These are phyloP conservation scores for Hipparchia sbordonii DNA, from an alignment of 2,888 invertebrate genomes.

Conservation along the genomic window DNA sequence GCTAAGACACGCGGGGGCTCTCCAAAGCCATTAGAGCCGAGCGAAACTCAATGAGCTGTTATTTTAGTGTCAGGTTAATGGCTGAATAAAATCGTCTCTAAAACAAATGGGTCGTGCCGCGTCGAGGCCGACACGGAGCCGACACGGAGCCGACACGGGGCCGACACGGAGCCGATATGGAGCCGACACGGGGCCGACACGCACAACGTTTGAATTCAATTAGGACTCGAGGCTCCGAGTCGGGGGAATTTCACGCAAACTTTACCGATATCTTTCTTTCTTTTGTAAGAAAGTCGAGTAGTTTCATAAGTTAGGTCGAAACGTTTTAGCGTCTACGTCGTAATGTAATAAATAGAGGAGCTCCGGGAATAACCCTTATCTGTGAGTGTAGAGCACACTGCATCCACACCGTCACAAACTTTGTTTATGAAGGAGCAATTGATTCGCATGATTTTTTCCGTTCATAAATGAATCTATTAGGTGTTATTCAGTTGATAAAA, in stretches of 20 bases:
- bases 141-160: background rate
- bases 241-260: background rate
- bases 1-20: background rate
- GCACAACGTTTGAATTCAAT: background rate
- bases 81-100: background rate
- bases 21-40: background rate
- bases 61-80: background rate
- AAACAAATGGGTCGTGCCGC: background rate
- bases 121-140: background rate
- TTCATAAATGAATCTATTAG: no score
- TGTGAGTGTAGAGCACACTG: background rate
- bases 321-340: background rate
- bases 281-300: background rate
- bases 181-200: background rate
- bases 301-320: background rate
- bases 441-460: no score
- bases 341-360: background rate
- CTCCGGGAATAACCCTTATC: no score
- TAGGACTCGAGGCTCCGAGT: background rate
- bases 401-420: background rate
- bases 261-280: background rate
- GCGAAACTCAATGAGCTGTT: background rate
- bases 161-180: background rate
- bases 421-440: no score
- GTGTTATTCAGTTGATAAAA: no score